Evolutionary conservation across 2,888 invertebrate genomes (phyloP).

Genomic region (Pollenia angustigena): DNA sequence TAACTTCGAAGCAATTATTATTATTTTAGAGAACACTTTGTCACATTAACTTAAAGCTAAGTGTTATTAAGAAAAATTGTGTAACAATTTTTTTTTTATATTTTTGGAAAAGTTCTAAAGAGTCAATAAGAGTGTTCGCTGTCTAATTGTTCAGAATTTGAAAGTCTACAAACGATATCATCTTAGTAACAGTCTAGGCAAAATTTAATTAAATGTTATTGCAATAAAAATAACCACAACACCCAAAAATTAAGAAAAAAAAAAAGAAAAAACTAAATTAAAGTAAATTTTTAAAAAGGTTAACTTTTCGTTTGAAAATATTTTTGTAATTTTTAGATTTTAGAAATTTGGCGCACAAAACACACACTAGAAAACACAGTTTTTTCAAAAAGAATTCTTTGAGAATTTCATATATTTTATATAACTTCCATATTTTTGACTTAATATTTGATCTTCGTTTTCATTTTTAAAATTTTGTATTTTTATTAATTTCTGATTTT

Average conservation of each 20-base stretch:
- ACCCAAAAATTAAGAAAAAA: constrained; percentile 68
- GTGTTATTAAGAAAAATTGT: constrained; percentile 11
- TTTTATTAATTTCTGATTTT: constrained; percentile 69
- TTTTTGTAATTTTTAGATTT: constrained; percentile 49
- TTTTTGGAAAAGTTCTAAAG: constrained; percentile 73
- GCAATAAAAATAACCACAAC: constrained; percentile 66
- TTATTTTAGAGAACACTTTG: constrained; percentile 33
- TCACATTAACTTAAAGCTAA: constrained; percentile 52
- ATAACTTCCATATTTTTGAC: constrained; percentile 72
- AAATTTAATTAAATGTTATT: constrained; percentile 46
- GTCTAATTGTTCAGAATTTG: constrained; percentile 61
- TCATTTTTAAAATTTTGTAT: constrained; percentile 50
- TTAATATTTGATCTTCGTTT: constrained; percentile 72
- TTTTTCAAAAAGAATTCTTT: constrained; percentile 47
- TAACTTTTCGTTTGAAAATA: constrained; percentile 34
- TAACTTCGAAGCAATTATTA: not conserved
- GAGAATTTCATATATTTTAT: constrained; percentile 62
- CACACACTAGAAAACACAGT: constrained; percentile 72
- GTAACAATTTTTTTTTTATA: constrained; percentile 17
- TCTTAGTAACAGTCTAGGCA: constrained; percentile 65
- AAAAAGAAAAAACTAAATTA: constrained; percentile 64
- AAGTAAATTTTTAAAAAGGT: constrained; percentile 35
- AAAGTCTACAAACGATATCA: constrained; percentile 59
- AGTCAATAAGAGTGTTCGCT: constrained; percentile 83
- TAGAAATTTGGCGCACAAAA: constrained; percentile 69